A percentile compares a stretch with the other conserved stretches of the same genome.
Evolutionary conservation across 2,888 invertebrate species (phyloP).

Genomic region (Noctua janthina): DNA sequence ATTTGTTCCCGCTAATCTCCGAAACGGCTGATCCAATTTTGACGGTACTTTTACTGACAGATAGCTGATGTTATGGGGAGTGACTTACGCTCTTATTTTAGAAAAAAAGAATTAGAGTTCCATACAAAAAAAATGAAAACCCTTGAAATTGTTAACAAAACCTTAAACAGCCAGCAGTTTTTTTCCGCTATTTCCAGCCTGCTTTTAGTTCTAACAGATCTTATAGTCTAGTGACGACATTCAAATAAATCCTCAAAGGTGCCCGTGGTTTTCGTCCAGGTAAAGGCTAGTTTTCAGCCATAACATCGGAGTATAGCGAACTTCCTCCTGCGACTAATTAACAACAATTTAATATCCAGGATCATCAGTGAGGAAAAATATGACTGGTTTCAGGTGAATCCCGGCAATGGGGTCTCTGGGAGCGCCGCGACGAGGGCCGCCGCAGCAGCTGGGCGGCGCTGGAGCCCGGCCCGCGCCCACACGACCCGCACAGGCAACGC

Average conservation of each 20-base stretch:
- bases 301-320: too few relatives aligned
- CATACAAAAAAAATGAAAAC: too few relatives aligned
- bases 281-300: neutral
- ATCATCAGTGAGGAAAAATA: neutral
- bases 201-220: too few relatives aligned
- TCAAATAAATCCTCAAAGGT: neutral
- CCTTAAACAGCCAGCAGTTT: neutral
- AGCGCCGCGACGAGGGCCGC: conserved; percentile 90
- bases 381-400: conserved; percentile 80
- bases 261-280: neutral
- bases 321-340: neutral
- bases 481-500: conserved; percentile 80
- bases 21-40: too few relatives aligned
- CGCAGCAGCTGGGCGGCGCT: conserved; percentile 97
- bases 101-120: too few relatives aligned
- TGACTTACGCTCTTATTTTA: too few relatives aligned
- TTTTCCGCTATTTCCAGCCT: neutral
- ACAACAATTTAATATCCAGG: neutral
- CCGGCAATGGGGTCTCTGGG: conserved; percentile 88
- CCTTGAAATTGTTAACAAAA: too few relatives aligned
- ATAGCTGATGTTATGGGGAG: too few relatives aligned
- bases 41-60: too few relatives aligned
- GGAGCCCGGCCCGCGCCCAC: conserved; percentile 87
- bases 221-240: too few relatives aligned
- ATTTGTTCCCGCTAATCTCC: too few relatives aligned